Evolutionary conservation across 1,140 invertebrate genomes (phyloP).

Genomic region (Contarinia nasturtii): DNA sequence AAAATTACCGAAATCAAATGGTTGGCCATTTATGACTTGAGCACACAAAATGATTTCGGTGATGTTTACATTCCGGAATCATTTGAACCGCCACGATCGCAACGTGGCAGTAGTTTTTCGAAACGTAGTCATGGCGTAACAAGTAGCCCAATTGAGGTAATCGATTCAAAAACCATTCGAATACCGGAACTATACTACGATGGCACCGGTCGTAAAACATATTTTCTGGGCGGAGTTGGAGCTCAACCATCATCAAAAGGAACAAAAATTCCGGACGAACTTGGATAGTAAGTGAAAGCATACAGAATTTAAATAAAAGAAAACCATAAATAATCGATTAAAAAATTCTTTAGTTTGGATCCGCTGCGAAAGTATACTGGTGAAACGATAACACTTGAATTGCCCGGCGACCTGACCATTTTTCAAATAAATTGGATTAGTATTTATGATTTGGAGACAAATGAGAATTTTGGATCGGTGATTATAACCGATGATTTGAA

Average conservation of each 20-base stretch:
- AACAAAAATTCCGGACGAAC: slow-evolving; percentile 69
- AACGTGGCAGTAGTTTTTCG: slow-evolving; percentile 48
- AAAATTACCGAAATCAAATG: slow-evolving; percentile 76
- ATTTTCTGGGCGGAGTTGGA: slow-evolving; percentile 76
- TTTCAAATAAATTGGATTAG: slow-evolving; percentile 74
- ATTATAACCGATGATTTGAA: slow-evolving; percentile 63
- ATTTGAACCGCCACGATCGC: slow-evolving; percentile 66
- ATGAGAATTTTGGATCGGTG: slow-evolving; percentile 55
- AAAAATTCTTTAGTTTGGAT: slow-evolving; percentile 37
- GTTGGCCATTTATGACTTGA: slow-evolving; percentile 77
- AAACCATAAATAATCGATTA: not conserved
- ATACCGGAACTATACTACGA: slow-evolving; percentile 62
- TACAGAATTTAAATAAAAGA: not conserved
- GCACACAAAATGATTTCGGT: slow-evolving; percentile 68
- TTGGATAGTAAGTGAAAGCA: slow-evolving; percentile 62
- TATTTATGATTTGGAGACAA: slow-evolving; percentile 51
- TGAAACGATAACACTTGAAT: slow-evolving; percentile 52
- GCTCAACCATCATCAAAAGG: slow-evolving; percentile 68
- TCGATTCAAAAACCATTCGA: slow-evolving; percentile 63
- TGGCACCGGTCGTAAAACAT: slow-evolving; percentile 51
- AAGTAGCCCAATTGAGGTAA: slow-evolving; percentile 51
- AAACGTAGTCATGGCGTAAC: slow-evolving; percentile 44
- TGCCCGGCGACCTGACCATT: slow-evolving; percentile 68
- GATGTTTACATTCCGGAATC: slow-evolving; percentile 82
- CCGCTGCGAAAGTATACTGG: slow-evolving; percentile 46